Evolutionary conservation across 2,113 vertebrate genomes (phyloP).

Genomic region (Ciconia maguari): DNA sequence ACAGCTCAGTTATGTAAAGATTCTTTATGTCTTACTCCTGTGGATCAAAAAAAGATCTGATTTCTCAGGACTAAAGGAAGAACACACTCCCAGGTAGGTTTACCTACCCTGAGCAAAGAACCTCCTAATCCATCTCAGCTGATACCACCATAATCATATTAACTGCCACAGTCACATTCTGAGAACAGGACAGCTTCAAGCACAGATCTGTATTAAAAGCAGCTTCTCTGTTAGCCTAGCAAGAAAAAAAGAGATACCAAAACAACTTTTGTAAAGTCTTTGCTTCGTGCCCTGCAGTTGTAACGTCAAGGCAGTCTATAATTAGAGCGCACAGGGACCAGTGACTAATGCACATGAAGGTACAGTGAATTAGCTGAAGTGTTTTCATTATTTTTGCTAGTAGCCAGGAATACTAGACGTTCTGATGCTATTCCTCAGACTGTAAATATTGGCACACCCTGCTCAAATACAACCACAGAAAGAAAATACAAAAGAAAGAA

Average conservation of each 20-base stretch:
- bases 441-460: constrained; percentile 28
- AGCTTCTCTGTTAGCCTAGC: neutral
- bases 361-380: neutral
- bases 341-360: neutral
- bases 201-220: neutral
- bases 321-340: neutral
- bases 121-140: neutral
- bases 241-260: neutral
- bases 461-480: neutral
- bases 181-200: neutral
- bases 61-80: neutral
- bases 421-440: neutral
- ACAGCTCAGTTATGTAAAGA: neutral
- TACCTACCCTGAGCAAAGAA: neutral
- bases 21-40: neutral
- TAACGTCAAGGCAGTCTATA: neutral
- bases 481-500: constrained; percentile 19
- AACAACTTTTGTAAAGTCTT: neutral
- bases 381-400: constrained; percentile 31
- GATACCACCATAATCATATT: neutral
- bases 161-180: neutral
- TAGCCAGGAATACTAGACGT: neutral
- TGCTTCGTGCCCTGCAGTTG: neutral
- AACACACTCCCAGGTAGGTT: neutral
- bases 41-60: neutral